Conservation (phyloP, 2,888 invertebrate species). For the Coecobrya sp. region DNA sequence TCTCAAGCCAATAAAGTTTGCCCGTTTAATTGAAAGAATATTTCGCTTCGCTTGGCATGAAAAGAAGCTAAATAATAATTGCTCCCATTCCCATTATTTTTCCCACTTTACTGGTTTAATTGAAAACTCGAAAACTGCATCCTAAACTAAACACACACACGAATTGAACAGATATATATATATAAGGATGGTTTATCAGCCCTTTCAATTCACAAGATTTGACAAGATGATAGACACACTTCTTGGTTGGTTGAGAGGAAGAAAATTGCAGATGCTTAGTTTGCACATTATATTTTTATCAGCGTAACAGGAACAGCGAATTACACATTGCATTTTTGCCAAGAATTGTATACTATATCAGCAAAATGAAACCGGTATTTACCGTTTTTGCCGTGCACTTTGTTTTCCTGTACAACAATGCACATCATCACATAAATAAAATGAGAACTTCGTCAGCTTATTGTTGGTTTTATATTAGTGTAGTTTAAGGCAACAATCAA, state of each 20-base stretch:
- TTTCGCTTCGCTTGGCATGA: too few species aligned
- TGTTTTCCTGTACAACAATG: constrained; percentile 12
- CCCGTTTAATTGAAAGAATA: too few species aligned
- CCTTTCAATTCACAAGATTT: too few species aligned
- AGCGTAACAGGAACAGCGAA: background rate
- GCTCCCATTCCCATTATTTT: too few species aligned
- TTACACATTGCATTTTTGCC: background rate
- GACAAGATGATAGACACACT: constrained; percentile 14
- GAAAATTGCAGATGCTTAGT: background rate
- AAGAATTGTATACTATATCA: constrained; percentile 21
- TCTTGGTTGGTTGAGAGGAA: background rate
- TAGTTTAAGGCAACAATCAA: background rate
- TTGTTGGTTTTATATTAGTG: background rate
- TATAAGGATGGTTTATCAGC: too few species aligned
- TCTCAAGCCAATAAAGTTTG: too few species aligned
- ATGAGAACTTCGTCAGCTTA: background rate
- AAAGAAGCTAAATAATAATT: too few species aligned
- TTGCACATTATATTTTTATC: background rate
- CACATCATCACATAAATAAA: background rate
- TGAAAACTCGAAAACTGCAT: too few species aligned
- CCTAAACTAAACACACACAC: too few species aligned
- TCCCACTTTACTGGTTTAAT: too few species aligned
- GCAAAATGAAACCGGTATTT: constrained; percentile 45
- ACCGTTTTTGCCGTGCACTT: constrained; percentile 23
- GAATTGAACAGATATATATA: too few species aligned